Conservation (phyloP, 2,888 invertebrate genomes). For the Mythimna vitellina region DNA sequence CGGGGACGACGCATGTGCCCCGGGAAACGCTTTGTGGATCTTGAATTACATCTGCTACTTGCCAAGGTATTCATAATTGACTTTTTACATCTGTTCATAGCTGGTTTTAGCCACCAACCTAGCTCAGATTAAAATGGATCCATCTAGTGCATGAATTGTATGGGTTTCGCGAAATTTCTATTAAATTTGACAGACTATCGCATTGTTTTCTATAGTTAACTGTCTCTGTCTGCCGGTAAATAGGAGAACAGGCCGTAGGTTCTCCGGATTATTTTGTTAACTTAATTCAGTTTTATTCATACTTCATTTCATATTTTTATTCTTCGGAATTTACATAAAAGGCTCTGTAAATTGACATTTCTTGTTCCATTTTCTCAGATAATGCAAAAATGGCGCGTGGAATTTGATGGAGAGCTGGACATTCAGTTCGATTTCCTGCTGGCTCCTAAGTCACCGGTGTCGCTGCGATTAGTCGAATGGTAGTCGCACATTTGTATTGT, state of each 20-base stretch:
- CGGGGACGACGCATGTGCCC: constrained; percentile 95
- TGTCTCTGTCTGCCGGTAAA: background rate
- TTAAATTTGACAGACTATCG: background rate
- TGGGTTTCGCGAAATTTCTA: background rate
- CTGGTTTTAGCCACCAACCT: background rate
- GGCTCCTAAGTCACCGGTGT: constrained; percentile 94
- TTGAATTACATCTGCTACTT: constrained; percentile 93
- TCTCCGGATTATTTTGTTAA: no score
- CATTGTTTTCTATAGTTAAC: background rate
- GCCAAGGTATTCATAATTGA: constrained; percentile 89
- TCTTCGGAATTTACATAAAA: no score
- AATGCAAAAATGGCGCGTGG: constrained; percentile 93
- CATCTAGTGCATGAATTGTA: background rate
- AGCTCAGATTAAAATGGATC: background rate
- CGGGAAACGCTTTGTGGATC: constrained; percentile 95
- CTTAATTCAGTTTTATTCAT: background rate
- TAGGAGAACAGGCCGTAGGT: background rate
- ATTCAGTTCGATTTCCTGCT: constrained; percentile 95
- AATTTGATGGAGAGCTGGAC: constrained; percentile 92
- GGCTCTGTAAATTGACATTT: background rate
- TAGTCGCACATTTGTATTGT: constrained; percentile 59
- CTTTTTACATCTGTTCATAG: background rate
- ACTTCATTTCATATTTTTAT: background rate
- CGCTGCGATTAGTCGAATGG: constrained; percentile 92
- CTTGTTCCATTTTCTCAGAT: constrained; percentile 88